phyloP scores from a whole-genome alignment of 2,113 vertebrate species.

The Herpetotheres cachinnans region DNA sequence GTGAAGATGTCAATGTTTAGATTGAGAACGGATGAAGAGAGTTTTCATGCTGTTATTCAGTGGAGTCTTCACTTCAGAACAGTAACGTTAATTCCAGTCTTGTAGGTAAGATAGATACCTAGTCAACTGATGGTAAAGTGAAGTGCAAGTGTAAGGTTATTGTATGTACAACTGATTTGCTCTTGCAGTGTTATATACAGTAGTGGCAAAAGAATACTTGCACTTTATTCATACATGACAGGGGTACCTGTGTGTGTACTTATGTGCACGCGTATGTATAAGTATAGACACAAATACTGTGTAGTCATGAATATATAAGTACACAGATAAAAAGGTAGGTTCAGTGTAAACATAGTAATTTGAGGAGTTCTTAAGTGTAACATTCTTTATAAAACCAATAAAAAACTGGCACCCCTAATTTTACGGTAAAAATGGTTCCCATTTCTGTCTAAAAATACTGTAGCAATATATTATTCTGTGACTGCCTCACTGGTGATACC shows the following conservation, averaged over 20 bases:
- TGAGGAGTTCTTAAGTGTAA: neutral
- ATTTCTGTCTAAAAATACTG: neutral
- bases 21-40: neutral
- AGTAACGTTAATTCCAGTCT: neutral
- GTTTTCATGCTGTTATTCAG: neutral
- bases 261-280: rapidly evolving
- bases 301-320: neutral
- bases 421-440: neutral
- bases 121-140: neutral
- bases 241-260: neutral
- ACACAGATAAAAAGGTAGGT: neutral
- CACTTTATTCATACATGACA: neutral
- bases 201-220: neutral
- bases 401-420: neutral
- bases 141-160: neutral
- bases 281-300: neutral
- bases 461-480: neutral
- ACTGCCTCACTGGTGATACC: neutral
- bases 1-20: neutral
- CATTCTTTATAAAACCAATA: neutral
- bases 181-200: neutral
- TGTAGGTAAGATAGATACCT: neutral
- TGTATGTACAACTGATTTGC: neutral
- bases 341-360: neutral
- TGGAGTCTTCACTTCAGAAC: neutral